Percentiles rank a stretch among this genome's conserved stretches.
Evolutionary conservation across 2,113 vertebrate genomes (phyloP).

Genomic region (Platysteira castanea): DNA sequence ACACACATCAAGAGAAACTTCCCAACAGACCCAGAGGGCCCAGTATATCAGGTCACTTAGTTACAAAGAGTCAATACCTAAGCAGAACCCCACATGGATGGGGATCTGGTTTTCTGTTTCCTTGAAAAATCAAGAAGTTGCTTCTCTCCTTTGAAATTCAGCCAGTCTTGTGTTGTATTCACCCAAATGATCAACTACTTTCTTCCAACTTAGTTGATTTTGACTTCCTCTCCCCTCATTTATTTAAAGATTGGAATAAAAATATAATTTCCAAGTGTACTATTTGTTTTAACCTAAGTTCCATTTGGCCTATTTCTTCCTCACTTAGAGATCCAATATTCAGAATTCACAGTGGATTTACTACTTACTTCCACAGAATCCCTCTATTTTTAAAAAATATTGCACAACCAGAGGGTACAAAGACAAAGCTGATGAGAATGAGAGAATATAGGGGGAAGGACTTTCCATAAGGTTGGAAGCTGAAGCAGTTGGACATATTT

Average conservation of each 20-base stretch:
- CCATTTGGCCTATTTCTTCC: not conserved
- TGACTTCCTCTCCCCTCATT: not conserved
- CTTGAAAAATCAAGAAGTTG: not conserved
- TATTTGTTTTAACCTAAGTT: not conserved
- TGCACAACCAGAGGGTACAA: not conserved
- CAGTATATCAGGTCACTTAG: not conserved
- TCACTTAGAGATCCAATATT: not conserved
- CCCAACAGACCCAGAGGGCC: fast-evolving
- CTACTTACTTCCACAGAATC: not conserved
- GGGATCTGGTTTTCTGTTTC: not conserved
- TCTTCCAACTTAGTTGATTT: not conserved
- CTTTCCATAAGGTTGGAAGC: not conserved
- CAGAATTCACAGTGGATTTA: not conserved
- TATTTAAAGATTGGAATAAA: not conserved
- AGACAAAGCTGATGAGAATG: not conserved
- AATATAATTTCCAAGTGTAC: not conserved
- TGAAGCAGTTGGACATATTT: not conserved
- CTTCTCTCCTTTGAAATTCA: not conserved
- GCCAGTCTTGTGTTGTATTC: not conserved
- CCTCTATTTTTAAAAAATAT: not conserved
- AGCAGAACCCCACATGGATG: fast-evolving
- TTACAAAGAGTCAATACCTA: not conserved
- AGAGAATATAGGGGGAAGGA: not conserved
- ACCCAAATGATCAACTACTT: not conserved
- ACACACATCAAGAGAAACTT: fast-evolving